These are phyloP conservation scores for Harpagifer antarcticus DNA, from an alignment of 2,797 vertebrate genomes.

Conservation along the genomic window DNA sequence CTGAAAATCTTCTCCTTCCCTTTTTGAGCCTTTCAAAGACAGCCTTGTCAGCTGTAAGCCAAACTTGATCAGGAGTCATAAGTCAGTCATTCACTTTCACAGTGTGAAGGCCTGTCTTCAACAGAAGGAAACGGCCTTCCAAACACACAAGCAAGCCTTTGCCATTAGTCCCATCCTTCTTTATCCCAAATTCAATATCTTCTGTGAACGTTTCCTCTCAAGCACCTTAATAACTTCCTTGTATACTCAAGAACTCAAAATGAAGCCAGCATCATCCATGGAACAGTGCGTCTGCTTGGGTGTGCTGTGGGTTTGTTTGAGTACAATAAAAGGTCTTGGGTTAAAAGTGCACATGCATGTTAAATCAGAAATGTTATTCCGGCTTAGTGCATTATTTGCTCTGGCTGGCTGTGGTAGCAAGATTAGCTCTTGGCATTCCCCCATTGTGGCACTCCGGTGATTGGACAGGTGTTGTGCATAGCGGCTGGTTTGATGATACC, in stretches of 20 bases:
- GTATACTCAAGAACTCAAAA: slow-evolving; percentile 3
- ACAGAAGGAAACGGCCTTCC: slow-evolving; percentile 17
- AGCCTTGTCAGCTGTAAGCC: slow-evolving; percentile 38
- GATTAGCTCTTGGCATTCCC: slow-evolving; percentile 37
- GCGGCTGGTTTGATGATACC: slow-evolving; percentile 29
- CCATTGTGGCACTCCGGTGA: slow-evolving; percentile 22
- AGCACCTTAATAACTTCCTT: slow-evolving; percentile 3
- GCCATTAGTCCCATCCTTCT: slow-evolving; percentile 1
- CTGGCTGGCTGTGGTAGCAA: slow-evolving; percentile 21
- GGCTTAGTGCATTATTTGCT: slow-evolving; percentile 24
- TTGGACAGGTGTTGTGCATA: slow-evolving; percentile 35
- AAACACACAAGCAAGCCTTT: slow-evolving; percentile 17
- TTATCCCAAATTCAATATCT: slow-evolving; percentile 14
- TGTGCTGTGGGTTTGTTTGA: slow-evolving; percentile 8
- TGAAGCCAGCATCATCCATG: neutral
- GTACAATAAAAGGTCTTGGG: slow-evolving; percentile 1
- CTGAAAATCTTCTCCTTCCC: neutral
- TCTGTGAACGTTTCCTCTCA: slow-evolving; percentile 11
- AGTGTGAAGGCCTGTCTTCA: slow-evolving; percentile 27
- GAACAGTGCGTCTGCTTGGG: neutral
- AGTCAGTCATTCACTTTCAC: slow-evolving; percentile 20
- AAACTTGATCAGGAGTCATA: slow-evolving; percentile 23
- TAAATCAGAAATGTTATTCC: slow-evolving; percentile 8
- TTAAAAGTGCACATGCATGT: slow-evolving; percentile 23
- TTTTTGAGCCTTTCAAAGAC: slow-evolving; percentile 28